Percentiles rank a stretch among this genome's conserved stretches.
These are phyloP conservation scores for Yponomeuta sedellus DNA, from an alignment of 2,888 invertebrate genomes.

Conservation along the genomic window DNA sequence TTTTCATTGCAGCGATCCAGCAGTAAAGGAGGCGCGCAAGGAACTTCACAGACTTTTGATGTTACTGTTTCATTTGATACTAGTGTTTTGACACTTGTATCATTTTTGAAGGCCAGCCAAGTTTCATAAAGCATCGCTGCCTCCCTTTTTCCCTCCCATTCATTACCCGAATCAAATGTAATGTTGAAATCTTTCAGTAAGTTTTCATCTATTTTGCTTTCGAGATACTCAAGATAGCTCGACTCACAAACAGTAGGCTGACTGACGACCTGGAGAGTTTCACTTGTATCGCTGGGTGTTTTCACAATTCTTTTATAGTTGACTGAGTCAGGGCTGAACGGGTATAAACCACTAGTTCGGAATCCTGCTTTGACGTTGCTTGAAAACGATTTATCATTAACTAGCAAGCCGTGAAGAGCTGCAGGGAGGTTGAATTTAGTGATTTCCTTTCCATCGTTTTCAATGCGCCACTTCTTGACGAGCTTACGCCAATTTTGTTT, in stretches of 20 bases:
- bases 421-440: slow-evolving; percentile 24
- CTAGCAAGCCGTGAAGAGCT: slow-evolving; percentile 19
- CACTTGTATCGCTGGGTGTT: too few relatives aligned
- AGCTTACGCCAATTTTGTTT: slow-evolving; percentile 22
- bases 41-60: not conserved
- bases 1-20: not conserved
- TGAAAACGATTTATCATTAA: not conserved
- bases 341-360: not conserved
- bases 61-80: not conserved
- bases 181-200: not conserved
- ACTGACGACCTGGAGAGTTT: too few relatives aligned
- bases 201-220: not conserved
- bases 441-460: slow-evolving; percentile 26
- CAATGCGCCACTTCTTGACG: slow-evolving; percentile 24
- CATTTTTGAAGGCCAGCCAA: not conserved
- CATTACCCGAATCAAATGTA: not conserved
- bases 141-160: not conserved
- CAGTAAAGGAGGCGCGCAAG: not conserved
- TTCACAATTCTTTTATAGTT: slow-evolving; percentile 12
- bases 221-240: not conserved
- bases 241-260: not conserved
- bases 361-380: not conserved
- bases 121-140: too few relatives aligned
- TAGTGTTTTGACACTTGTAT: not conserved
- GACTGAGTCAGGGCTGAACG: not conserved